Evolutionary conservation across 2,113 vertebrate species (phyloP).

Genomic region (Rhynchopsitta pachyrhyncha): DNA sequence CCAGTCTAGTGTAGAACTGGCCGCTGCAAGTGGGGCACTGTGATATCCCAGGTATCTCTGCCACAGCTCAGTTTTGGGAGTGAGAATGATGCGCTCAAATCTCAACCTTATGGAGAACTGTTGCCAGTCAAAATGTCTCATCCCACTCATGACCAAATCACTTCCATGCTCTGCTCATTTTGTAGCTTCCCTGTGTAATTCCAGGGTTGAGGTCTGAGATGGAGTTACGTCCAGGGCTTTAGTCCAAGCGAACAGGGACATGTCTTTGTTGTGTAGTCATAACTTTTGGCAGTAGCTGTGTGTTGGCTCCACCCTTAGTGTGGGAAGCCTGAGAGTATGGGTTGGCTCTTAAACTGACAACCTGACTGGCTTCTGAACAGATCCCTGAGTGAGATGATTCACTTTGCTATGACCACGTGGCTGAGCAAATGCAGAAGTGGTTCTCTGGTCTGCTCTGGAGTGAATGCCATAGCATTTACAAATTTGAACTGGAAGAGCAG

Average conservation of each 20-base stretch:
- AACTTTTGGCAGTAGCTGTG: not conserved
- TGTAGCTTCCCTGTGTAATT: not conserved
- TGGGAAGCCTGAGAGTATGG: not conserved
- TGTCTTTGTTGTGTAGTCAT: not conserved
- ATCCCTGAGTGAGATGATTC: not conserved
- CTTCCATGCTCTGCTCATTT: not conserved
- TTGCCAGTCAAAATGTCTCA: not conserved
- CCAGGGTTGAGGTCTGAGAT: not conserved
- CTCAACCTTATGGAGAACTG: not conserved
- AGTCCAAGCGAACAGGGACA: not conserved
- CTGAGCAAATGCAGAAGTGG: not conserved
- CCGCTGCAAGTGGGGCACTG: rapidly evolving
- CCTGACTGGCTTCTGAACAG: not conserved
- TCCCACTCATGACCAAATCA: not conserved
- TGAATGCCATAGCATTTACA: not conserved
- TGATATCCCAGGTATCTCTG: not conserved
- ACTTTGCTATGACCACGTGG: not conserved
- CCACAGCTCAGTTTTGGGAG: not conserved
- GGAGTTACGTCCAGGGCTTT: not conserved
- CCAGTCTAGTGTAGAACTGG: not conserved
- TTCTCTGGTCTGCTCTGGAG: not conserved
- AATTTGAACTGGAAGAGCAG: not conserved
- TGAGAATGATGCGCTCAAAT: not conserved
- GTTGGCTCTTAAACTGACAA: not conserved
- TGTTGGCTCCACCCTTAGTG: not conserved